Conservation (phyloP, 1,140 invertebrate genomes). For the Psix sp. region DNA sequence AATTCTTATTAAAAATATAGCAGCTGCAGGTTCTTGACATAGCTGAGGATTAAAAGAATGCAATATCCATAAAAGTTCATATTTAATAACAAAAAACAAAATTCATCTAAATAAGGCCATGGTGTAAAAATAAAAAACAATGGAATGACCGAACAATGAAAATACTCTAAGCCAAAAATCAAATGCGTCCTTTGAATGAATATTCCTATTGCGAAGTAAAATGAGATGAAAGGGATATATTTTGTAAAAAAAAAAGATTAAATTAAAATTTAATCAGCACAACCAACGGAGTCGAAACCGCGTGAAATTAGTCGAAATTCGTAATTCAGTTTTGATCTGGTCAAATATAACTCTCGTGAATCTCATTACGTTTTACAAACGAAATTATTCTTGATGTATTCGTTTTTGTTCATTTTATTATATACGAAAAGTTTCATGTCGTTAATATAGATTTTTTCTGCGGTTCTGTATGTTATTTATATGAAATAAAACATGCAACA, state of each 20-base stretch:
- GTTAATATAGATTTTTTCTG: background rate
- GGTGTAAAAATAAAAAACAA: too few species aligned
- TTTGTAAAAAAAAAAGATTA: slow-evolving; percentile 1
- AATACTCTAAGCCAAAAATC: too few species aligned
- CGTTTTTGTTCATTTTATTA: slow-evolving; percentile 16
- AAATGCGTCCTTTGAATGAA: background rate
- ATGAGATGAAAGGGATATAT: too few species aligned
- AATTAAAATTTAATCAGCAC: slow-evolving; percentile 31
- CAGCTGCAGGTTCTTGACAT: too few species aligned
- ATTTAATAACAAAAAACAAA: too few species aligned
- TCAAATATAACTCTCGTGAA: slow-evolving; percentile 18
- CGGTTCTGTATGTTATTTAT: too few species aligned
- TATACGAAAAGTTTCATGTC: background rate
- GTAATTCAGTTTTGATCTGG: slow-evolving; percentile 28
- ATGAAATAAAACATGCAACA: too few species aligned
- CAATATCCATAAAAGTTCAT: too few species aligned
- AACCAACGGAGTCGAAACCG: background rate
- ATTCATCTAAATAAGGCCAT: too few species aligned
- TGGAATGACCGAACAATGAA: too few species aligned
- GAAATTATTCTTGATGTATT: slow-evolving; percentile 41
- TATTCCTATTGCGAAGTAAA: background rate
- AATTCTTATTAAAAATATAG: too few species aligned
- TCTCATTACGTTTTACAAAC: slow-evolving; percentile 23
- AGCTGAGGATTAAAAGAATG: too few species aligned
- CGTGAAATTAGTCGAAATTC: slow-evolving; percentile 30